These are phyloP conservation scores for Micronycteris hirsuta DNA, from an alignment of 2,113 vertebrate genomes.

Conservation along the genomic window DNA sequence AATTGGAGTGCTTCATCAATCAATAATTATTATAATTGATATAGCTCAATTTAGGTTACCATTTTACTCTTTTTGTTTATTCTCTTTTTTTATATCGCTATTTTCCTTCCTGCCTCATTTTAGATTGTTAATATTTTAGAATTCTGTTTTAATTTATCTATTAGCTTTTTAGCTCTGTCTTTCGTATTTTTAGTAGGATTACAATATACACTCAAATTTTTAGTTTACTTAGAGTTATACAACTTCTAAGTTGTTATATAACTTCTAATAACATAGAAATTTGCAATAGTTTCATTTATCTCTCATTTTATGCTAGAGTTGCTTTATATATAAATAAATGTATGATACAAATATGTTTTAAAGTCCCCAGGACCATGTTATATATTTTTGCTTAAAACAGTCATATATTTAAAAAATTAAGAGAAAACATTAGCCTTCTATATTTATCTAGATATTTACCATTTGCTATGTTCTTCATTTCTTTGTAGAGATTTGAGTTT, in stretches of 20 bases:
- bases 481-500: constrained; percentile 13
- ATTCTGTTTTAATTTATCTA: background rate
- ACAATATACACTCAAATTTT: background rate
- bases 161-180: background rate
- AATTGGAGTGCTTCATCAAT: background rate
- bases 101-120: background rate
- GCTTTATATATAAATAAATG: background rate
- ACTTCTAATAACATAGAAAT: background rate
- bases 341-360: background rate
- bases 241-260: background rate
- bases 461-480: background rate
- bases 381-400: background rate
- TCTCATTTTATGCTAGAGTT: background rate
- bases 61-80: background rate
- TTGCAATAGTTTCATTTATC: background rate
- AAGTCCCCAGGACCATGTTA: background rate
- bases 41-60: background rate
- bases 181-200: background rate
- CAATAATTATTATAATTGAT: background rate
- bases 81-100: background rate
- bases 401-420: constrained; percentile 10
- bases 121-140: background rate
- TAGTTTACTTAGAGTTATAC: background rate
- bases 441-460: background rate
- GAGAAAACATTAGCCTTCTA: background rate